Base-by-base conservation (phyloP, 2,888 invertebrate species). In the Lutraria lutraria region DNA sequence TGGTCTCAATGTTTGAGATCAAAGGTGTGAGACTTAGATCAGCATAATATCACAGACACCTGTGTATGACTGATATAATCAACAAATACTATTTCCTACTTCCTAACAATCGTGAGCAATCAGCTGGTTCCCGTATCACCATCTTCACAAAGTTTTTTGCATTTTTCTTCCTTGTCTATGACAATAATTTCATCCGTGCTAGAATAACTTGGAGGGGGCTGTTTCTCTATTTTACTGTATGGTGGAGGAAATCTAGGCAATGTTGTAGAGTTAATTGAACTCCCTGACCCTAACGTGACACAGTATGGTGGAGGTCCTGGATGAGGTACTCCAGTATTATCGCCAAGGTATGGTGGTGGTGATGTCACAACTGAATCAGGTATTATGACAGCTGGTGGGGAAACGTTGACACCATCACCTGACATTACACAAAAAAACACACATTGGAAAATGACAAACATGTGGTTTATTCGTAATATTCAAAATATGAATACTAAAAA, bases 261-360 rank as follows among this genome's bases (percentile, higher is more conserved):
- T 3, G 92, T 92, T 43, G 82, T 80, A 0, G 92, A 92, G 83
- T 92, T 90, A 15, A 92, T 92, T 0, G 92, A 92, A 79, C 89
- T 92, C 13, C 90, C 92, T 76, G 92, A 92, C 6, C 92, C 92
- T 3, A 92, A 85, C 4, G 81, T 86, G 3, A 76, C 31, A 76
- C 76, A 76, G 86, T 91, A 92, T n/a, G 92, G 90, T 13, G 91
- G 92, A 12, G 91, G 92, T 19, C 92, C 92, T 13, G 85, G 90
- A 68, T 92, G 92, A 25, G 92, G 92, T n/a, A 89, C 89, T 0
- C 91, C 90, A n/a, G 89, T 89, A 60, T 91, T 90, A 76, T 91
- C 89, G 43, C 91, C 91, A 53, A 81, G 86, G 63, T 92, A 92
- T 21, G 91, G 90, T 12, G 92, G 92, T 79, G 92, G 92, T 80